Percentiles rank a stretch among this genome's conserved stretches.
phyloP scores from a whole-genome alignment of 2,888 invertebrate genomes.

The Anticlea derivata region DNA sequence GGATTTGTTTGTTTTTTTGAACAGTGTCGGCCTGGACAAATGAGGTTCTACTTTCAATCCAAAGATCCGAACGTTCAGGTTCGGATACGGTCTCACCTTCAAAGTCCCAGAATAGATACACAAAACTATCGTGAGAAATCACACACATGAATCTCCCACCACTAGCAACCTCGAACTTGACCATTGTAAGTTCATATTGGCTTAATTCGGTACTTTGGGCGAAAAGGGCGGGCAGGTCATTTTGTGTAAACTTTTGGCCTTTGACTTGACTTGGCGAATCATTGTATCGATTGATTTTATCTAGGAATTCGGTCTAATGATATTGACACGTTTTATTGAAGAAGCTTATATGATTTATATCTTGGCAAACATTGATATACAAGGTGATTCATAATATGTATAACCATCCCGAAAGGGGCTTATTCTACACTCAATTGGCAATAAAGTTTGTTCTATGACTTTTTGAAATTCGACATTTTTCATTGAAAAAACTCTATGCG shows the following conservation, averaged over 20 bases:
- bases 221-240: slow-evolving; percentile 46
- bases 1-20: too few relatives aligned
- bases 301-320: slow-evolving; percentile 2
- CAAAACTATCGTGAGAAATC: slow-evolving; percentile 26
- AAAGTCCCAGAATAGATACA: neutral
- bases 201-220: slow-evolving; percentile 50
- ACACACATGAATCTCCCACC: slow-evolving; percentile 17
- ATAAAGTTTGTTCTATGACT: too few relatives aligned
- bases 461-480: too few relatives aligned
- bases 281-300: slow-evolving; percentile 28
- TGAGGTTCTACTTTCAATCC: too few relatives aligned
- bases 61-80: too few relatives aligned
- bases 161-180: slow-evolving; percentile 40
- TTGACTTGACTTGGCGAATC: slow-evolving; percentile 43
- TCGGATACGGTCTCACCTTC: too few relatives aligned
- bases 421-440: too few relatives aligned
- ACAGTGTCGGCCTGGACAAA: too few relatives aligned
- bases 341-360: neutral
- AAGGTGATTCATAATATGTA: too few relatives aligned
- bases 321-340: neutral
- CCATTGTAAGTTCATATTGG: slow-evolving; percentile 45
- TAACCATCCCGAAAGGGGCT: too few relatives aligned
- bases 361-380: too few relatives aligned
- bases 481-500: too few relatives aligned
- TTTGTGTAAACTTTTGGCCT: slow-evolving; percentile 40